Percentiles rank a stretch among this genome's conserved stretches.
phyloP scores from a whole-genome alignment of 2,113 vertebrate species.

The Indri indri region DNA sequence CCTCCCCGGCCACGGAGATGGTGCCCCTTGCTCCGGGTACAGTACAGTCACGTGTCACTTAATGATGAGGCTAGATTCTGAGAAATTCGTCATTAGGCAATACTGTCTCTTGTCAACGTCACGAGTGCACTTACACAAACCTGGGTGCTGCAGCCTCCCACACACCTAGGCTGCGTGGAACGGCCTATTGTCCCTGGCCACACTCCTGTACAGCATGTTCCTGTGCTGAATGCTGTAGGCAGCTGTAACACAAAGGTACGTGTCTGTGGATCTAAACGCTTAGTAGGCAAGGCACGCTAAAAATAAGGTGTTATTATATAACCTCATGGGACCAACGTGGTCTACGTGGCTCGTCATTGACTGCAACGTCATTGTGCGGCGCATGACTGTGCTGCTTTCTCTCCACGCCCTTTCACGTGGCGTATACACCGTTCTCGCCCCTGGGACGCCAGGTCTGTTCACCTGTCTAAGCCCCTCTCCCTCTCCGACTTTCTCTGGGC shows the following conservation, averaged over 20 bases:
- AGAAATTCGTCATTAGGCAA: neutral
- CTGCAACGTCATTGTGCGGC: neutral
- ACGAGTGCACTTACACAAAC: neutral
- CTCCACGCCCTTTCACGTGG: accelerated
- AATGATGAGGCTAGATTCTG: neutral
- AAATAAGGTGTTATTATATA: neutral
- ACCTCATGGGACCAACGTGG: neutral
- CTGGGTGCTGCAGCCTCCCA: neutral
- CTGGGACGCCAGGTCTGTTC: no score
- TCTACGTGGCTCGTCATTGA: neutral
- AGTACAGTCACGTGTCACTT: neutral
- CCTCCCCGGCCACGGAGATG: neutral
- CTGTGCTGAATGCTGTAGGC: neutral
- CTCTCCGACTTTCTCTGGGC: no score
- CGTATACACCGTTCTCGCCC: accelerated
- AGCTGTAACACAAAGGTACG: neutral
- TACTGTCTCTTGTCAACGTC: neutral
- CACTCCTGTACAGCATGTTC: neutral
- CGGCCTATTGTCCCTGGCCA: neutral
- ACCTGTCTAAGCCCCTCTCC: neutral
- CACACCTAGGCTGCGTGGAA: neutral
- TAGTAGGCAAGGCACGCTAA: neutral
- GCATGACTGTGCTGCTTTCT: no score
- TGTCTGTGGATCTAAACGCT: neutral
- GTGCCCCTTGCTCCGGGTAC: neutral